phyloP scores from a whole-genome alignment of 1,140 invertebrate genomes.

The Drosophila funebris region DNA sequence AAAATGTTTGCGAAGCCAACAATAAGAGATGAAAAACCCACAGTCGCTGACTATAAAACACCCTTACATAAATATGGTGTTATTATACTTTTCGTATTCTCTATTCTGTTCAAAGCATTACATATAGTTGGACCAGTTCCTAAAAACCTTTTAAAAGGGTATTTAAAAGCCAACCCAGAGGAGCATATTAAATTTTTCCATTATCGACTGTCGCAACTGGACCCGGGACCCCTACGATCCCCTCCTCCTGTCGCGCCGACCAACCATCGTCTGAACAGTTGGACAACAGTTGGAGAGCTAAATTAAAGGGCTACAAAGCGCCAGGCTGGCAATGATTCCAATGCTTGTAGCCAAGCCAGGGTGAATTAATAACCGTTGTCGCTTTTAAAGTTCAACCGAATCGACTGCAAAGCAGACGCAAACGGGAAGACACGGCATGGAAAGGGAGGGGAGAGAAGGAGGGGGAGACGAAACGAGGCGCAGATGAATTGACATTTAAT shows the following conservation, averaged over 20 bases:
- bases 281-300: slow-evolving; percentile 12
- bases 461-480: slow-evolving; percentile 21
- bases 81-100: not conserved
- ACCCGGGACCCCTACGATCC: not conserved
- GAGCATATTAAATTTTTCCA: slow-evolving; percentile 30
- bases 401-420: slow-evolving; percentile 23
- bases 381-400: slow-evolving; percentile 60
- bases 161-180: too few relatives aligned
- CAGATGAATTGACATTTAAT: slow-evolving; percentile 77
- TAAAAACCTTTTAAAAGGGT: not conserved
- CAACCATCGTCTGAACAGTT: not conserved
- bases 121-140: not conserved
- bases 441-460: slow-evolving; percentile 16
- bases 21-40: not conserved
- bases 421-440: not conserved
- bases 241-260: not conserved
- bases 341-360: slow-evolving; percentile 9
- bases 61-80: not conserved
- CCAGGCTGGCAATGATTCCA: slow-evolving; percentile 9
- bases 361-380: slow-evolving; percentile 72
- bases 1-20: slow-evolving; percentile 18
- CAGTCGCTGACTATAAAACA: not conserved
- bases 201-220: slow-evolving; percentile 37
- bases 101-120: too few relatives aligned
- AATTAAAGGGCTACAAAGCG: slow-evolving; percentile 23